These are phyloP conservation scores for Drosophila rellima DNA, from an alignment of 2,888 invertebrate genomes.

Conservation along the genomic window DNA sequence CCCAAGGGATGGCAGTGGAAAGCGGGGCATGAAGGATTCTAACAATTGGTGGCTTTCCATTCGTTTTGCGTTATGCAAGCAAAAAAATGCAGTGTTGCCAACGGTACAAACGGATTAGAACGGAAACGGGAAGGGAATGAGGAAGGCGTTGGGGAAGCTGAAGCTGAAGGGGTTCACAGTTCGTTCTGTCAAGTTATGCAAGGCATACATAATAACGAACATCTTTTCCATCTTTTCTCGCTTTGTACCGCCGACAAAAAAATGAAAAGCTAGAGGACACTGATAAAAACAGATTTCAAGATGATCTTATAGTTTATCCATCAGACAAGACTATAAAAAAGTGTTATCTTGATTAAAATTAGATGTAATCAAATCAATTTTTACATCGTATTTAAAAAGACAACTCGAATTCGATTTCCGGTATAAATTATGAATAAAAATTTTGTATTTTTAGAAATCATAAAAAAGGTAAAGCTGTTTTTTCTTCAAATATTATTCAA, in stretches of 20 bases:
- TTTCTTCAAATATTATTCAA: no score
- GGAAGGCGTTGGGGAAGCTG: background rate
- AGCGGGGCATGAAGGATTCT: background rate
- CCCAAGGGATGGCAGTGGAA: background rate
- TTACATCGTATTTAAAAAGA: no score
- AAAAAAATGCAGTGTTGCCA: conserved; percentile 7
- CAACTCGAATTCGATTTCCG: no score
- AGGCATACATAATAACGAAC: conserved; percentile 23
- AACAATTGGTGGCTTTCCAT: conserved; percentile 33
- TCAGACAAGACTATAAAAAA: background rate
- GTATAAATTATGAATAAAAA: no score
- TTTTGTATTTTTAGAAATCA: no score
- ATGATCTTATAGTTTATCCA: background rate
- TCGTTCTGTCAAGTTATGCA: conserved; percentile 44
- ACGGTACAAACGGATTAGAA: background rate
- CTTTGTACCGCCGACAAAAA: conserved; percentile 15
- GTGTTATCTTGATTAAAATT: no score
- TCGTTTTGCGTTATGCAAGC: conserved; percentile 9
- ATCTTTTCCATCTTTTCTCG: background rate
- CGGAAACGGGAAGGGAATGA: background rate
- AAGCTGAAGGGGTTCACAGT: conserved; percentile 13
- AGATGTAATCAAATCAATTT: no score
- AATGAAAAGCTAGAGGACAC: background rate
- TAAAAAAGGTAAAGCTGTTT: no score
- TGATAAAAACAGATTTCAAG: background rate